These are phyloP conservation scores for Magallana ariakensis DNA, from an alignment of 1,140 invertebrate species.

Conservation along the genomic window DNA sequence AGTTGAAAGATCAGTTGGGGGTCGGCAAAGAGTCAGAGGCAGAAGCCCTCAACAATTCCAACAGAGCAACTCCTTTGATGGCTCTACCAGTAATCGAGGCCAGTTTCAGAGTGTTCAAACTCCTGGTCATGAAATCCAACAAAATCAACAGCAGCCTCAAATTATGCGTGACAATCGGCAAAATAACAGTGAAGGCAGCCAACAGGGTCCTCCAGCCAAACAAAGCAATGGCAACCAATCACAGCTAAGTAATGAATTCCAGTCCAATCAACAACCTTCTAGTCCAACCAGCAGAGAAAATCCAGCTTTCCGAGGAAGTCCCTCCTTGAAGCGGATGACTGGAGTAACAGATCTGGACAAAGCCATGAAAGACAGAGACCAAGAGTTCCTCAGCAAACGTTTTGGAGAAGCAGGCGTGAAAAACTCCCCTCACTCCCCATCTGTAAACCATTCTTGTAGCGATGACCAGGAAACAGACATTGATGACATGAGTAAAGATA, in stretches of 20 bases:
- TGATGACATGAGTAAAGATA: slow-evolving; percentile 12
- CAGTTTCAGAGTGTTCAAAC: not conserved
- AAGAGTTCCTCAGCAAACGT: slow-evolving; percentile 60
- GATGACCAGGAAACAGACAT: slow-evolving; percentile 26
- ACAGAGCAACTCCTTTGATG: slow-evolving; percentile 49
- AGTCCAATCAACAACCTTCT: not conserved
- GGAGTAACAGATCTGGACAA: slow-evolving; percentile 69
- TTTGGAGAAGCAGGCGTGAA: slow-evolving; percentile 26
- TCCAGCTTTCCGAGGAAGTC: not conserved
- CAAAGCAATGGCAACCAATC: not conserved
- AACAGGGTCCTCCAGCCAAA: not conserved
- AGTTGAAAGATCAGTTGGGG: not conserved
- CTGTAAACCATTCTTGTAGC: slow-evolving; percentile 3
- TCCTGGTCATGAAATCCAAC: not conserved
- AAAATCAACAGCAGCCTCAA: not conserved
- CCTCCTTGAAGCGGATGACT: slow-evolving; percentile 53
- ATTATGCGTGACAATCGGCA: not conserved
- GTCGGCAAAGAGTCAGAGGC: not conserved
- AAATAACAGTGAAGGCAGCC: not conserved
- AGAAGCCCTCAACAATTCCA: slow-evolving; percentile 27
- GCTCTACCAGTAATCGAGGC: not conserved
- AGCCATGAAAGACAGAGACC: slow-evolving; percentile 70
- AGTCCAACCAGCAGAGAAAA: not conserved
- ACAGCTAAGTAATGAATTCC: not conserved
- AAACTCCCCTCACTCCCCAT: not conserved